Conservation (phyloP, 2,888 invertebrate genomes). For the Acrocyrtus sp. region DNA sequence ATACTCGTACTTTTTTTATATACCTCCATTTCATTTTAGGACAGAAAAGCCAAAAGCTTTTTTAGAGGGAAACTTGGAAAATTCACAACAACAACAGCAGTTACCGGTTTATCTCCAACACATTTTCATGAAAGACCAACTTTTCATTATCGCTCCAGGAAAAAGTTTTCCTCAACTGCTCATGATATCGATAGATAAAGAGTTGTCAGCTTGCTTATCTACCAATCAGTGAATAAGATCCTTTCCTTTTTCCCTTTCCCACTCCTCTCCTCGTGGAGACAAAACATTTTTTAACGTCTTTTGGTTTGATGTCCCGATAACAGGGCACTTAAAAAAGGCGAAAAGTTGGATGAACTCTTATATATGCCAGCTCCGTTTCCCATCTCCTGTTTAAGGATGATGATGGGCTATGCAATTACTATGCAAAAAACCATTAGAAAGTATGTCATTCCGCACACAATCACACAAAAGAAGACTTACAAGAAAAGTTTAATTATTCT, state of each 20-base stretch:
- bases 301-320: no score
- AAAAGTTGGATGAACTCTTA: background rate
- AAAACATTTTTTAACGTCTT: no score
- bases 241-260: no score
- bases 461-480: background rate
- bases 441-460: background rate
- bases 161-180: slow-evolving; percentile 8
- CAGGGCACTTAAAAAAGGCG: no score
- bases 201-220: slow-evolving; percentile 10
- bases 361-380: background rate
- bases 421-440: slow-evolving; percentile 16
- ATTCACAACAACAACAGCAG: background rate
- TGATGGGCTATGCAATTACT: background rate
- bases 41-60: background rate
- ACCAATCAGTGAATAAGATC: background rate
- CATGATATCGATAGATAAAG: slow-evolving; percentile 39
- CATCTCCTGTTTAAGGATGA: background rate
- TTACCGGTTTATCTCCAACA: no score
- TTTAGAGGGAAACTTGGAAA: background rate
- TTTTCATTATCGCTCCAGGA: slow-evolving; percentile 36
- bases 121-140: slow-evolving; percentile 14
- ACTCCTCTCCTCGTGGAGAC: no score
- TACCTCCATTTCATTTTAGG: no score
- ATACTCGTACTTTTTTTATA: no score
- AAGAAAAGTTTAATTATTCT: slow-evolving; percentile 20